Base-by-base conservation (phyloP, 1,140 invertebrate species). In the Caerostris extrusa region DNA sequence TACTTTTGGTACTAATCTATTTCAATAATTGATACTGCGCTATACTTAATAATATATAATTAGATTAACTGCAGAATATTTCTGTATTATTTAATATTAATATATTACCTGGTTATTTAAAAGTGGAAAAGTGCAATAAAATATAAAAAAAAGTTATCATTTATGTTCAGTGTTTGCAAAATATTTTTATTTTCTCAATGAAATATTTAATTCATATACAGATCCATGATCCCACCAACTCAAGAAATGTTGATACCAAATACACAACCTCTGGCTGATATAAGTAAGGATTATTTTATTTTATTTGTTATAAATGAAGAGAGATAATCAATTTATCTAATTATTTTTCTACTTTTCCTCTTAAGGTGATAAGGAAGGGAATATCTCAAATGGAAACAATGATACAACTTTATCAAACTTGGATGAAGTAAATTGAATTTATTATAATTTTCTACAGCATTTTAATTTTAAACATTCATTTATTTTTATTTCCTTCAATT, bases 141-240 rank as follows among this genome's bases (percentile, higher is more conserved):
- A 34, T 34, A 34, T 34, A 34, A 34, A 2, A 34, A 34, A 34
- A 34, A 34, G 34, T 34, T 1, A 34, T 34, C 34, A 2, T 34
- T 34, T 34, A 34, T 34, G 34, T 34, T 34, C 34, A 34, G 34
- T 34, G 34, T 34, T 34, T 34, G 34, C 2, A 34, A 34, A 34
- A 34, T 34, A 34, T 34, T 34, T 34, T 34, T 34, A 34, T 34
- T 34, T 34, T 34, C 34, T 34, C 34, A 34, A 34, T 34, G 34
- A 34, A 34, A 34, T 34, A 34, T 34, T 34, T 34, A 34, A 34
- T 83, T 83, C 10, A 6, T 83, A 50, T 83, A 69, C n/a, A 89
- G 87, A 17, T 89, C 87, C 1, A 90, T 90, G n/a, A 91, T 91
- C 17, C 90, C 90, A 57, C 90, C 90, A 50, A 91, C 90, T 61